Conservation (phyloP, 1,140 invertebrate species). For the Carposina sasakii region DNA sequence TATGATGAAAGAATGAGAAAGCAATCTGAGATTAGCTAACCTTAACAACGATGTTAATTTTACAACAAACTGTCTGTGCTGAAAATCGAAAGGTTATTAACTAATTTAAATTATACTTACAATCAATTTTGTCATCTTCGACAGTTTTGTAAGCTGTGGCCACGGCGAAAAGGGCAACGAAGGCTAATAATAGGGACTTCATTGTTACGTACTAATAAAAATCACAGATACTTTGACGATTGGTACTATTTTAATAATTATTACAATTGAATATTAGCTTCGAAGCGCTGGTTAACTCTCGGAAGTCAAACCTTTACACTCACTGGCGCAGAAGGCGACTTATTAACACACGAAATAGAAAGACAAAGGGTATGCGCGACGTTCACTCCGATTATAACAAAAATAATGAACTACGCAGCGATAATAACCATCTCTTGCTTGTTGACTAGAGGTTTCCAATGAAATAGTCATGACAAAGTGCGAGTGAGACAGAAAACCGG, state of each 20-base stretch:
- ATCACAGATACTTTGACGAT: conserved; percentile 67
- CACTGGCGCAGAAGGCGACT: conserved; percentile 90
- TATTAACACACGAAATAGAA: conserved; percentile 45
- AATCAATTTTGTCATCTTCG: too few relatives aligned
- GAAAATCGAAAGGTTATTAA: too few relatives aligned
- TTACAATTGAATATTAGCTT: background rate
- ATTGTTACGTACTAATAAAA: conserved; percentile 60
- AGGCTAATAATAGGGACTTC: conserved; percentile 61
- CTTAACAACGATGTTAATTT: too few relatives aligned
- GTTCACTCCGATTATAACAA: conserved; percentile 43
- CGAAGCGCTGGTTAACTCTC: conserved; percentile 30
- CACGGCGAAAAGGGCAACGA: conserved; percentile 50
- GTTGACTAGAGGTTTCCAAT: conserved; percentile 46
- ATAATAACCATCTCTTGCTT: conserved; percentile 59
- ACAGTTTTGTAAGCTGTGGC: too few relatives aligned
- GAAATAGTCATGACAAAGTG: conserved; percentile 26
- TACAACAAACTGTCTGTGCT: too few relatives aligned
- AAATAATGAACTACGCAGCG: conserved; percentile 61
- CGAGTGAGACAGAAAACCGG: conserved; percentile 37
- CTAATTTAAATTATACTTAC: too few relatives aligned
- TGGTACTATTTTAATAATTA: conserved; percentile 21
- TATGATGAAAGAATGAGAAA: too few relatives aligned
- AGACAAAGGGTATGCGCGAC: conserved; percentile 38
- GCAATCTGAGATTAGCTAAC: too few relatives aligned
- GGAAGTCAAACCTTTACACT: conserved; percentile 82